Conservation (phyloP, 2,888 invertebrate species). For the Drosophila birchii region DNA sequence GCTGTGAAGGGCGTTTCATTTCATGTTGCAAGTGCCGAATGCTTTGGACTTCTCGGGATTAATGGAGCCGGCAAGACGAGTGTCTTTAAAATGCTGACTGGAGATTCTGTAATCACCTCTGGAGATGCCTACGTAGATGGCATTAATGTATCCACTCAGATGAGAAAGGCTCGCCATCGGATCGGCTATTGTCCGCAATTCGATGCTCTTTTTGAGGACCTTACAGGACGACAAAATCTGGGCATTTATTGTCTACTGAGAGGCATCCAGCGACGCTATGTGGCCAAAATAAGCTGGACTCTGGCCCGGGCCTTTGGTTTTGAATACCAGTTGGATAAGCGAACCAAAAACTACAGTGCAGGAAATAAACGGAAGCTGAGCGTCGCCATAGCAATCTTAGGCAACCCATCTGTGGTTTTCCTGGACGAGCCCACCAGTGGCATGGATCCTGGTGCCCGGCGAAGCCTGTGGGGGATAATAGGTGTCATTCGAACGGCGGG, state of each 20-base stretch:
- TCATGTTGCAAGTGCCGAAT: conserved; percentile 87
- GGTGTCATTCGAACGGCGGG: conserved; percentile 88
- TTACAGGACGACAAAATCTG: conserved; percentile 89
- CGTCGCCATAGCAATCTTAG: conserved; percentile 88
- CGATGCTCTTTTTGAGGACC: conserved; percentile 88
- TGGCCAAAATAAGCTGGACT: conserved; percentile 55
- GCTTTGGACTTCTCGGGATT: conserved; percentile 91
- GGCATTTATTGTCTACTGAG: conserved; percentile 87
- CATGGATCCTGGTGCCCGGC: conserved; percentile 85
- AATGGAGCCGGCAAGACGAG: conserved; percentile 94
- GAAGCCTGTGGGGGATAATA: conserved; percentile 91
- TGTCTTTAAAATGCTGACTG: conserved; percentile 94
- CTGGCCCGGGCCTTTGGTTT: conserved; percentile 86
- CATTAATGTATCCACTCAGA: conserved; percentile 85
- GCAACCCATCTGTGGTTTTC: conserved; percentile 88
- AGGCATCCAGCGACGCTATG: conserved; percentile 85
- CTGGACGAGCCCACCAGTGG: conserved; percentile 88
- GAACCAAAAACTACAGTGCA: conserved; percentile 87
- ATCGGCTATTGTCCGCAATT: conserved; percentile 90
- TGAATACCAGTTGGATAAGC: conserved; percentile 86
- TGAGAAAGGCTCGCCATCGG: conserved; percentile 85
- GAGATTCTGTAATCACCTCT: conserved; percentile 89
- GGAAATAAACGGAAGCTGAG: conserved; percentile 90
- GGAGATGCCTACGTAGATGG: conserved; percentile 89
- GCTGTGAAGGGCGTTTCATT: conserved; percentile 91